A percentile compares a stretch with the other conserved stretches of the same genome.
phyloP scores from a whole-genome alignment of 1,140 invertebrate species.

The Aphidius ervi region DNA sequence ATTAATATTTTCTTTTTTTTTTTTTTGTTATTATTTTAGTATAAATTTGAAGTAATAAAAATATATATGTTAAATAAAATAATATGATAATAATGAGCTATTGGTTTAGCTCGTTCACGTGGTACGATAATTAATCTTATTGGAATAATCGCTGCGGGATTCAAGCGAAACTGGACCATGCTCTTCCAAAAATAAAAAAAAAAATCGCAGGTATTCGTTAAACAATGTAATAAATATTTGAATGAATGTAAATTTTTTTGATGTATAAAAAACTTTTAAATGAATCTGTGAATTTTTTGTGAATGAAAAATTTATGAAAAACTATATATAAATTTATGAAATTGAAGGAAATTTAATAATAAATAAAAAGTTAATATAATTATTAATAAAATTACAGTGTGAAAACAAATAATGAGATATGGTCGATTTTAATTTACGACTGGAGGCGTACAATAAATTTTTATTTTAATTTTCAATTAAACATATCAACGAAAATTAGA shows the following conservation, averaged over 20 bases:
- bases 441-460: slow-evolving; percentile 34
- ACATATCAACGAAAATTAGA: slow-evolving; percentile 40
- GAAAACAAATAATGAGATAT: background rate
- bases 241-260: slow-evolving; percentile 7
- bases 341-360: background rate
- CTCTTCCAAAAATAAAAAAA: slow-evolving; percentile 1
- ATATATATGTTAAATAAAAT: background rate
- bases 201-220: slow-evolving; percentile 18
- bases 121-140: slow-evolving; percentile 22
- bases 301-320: background rate
- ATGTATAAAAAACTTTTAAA: background rate
- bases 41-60: background rate
- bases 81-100: slow-evolving; percentile 1
- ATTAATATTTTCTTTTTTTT: background rate
- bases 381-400: slow-evolving; percentile 6
- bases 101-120: slow-evolving; percentile 21
- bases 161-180: background rate
- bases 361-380: background rate
- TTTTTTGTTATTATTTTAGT: slow-evolving; percentile 4
- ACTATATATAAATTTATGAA: background rate
- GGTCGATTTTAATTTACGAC: slow-evolving; percentile 3
- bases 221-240: slow-evolving; percentile 24
- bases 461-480: slow-evolving; percentile 31
- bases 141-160: slow-evolving; percentile 21
- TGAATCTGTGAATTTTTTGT: background rate